phyloP scores from a whole-genome alignment of 2,888 invertebrate species.

The Neelides folsomi region DNA sequence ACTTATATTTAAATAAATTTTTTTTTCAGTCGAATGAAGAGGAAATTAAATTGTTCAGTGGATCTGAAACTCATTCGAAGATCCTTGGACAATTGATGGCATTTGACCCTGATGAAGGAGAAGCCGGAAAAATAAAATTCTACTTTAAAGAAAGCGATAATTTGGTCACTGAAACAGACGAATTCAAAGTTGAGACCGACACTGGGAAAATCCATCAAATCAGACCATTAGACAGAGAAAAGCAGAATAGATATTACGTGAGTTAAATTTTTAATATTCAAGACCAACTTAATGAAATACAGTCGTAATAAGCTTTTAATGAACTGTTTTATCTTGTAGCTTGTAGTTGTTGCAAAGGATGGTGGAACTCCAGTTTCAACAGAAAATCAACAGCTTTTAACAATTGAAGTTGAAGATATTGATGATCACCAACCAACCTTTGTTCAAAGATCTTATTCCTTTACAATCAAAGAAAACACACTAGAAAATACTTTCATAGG shows the following conservation, averaged over 20 bases:
- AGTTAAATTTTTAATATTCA: constrained; percentile 14
- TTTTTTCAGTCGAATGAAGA: constrained; percentile 12
- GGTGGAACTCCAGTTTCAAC: constrained; percentile 35
- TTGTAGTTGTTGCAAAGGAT: constrained; percentile 36
- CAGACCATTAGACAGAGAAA: constrained; percentile 26
- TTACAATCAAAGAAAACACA: constrained; percentile 28
- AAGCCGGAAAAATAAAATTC: constrained; percentile 25
- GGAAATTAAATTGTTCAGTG: constrained; percentile 14
- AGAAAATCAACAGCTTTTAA: constrained; percentile 35
- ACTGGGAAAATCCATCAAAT: constrained; percentile 26
- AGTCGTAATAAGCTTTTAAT: neutral
- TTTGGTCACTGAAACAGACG: constrained; percentile 25
- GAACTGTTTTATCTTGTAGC: constrained; percentile 19
- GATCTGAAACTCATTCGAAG: constrained; percentile 15
- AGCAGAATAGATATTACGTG: constrained; percentile 51
- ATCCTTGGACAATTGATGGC: constrained; percentile 25
- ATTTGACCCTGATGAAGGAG: constrained; percentile 30
- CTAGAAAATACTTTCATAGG: constrained; percentile 40
- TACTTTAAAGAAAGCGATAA: constrained; percentile 29
- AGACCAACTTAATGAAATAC: too few species aligned
- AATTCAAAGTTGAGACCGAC: constrained; percentile 25
- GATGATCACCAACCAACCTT: constrained; percentile 35
- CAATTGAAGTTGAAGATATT: constrained; percentile 34
- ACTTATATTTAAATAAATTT: neutral
- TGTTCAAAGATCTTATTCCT: constrained; percentile 15